Base-by-base conservation (phyloP, 2,888 invertebrate genomes). In the Perizoma flavofasciatum region DNA sequence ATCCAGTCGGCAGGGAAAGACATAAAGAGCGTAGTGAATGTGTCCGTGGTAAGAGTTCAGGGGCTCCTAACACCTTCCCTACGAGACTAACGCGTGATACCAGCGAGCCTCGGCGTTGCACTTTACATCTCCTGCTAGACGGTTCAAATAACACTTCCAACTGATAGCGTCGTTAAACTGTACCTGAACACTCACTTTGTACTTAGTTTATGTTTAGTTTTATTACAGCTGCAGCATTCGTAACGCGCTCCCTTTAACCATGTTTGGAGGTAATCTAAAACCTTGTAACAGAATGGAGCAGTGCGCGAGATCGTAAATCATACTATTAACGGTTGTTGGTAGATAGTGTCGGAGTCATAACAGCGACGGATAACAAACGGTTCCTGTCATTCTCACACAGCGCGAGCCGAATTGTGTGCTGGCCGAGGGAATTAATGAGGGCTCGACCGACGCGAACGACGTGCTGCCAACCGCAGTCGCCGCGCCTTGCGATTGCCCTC, bases 291-390 rank as follows among this genome's bases (percentile, higher is more conserved):
- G 50, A 71, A 68, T 59, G 47, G 65, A 67, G 69, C 63, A 70
- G 57, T 59, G 59, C 43, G 58, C 60, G 66, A 70, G 63, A 65
- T 71, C 65, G 66, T 72, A 74, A 75, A 77, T 74, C 72, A 77
- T 66, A 67, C 66, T 73, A 77, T 81, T 73, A 74, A 72, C 69
- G 72, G 67, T 75, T 81, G 81, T 77, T 81, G 79, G 80, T 81
- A 82, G 79, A 81, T 81, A 82, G 78, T 82, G 79, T 79, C 71
- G 69, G 74, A 73, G 72, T 78, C 78, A 79, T 79, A 82, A 77
- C 80, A 82, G 78, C 78, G 74, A 74, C 74, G 79, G 81, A 71
- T 84, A 85, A 85, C 79, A 82, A 86, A 86, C 82, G 85, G 81
- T 79, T 77, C 79, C 82, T 84, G 85, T 83, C 85, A 83, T 78